Conservation (phyloP, 2,888 invertebrate species). For the Caenorhabditis japonica region DNA sequence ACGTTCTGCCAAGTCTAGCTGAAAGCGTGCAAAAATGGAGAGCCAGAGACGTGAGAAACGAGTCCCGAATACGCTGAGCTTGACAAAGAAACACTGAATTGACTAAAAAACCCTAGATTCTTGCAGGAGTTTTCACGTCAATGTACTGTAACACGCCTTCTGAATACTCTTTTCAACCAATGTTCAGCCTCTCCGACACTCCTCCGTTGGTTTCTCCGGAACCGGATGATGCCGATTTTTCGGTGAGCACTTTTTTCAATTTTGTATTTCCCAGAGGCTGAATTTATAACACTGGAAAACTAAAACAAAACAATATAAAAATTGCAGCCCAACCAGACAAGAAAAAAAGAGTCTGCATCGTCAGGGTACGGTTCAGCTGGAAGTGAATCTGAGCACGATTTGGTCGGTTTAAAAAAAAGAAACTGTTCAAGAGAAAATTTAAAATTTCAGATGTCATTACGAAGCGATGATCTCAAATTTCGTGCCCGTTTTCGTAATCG, state of each 20-base stretch:
- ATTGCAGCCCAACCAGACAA: constrained; percentile 40
- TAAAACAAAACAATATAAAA: background rate
- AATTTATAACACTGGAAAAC: background rate
- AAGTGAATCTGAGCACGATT: constrained; percentile 54
- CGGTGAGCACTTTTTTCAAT: constrained; percentile 6
- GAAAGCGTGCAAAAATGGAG: too few relatives aligned
- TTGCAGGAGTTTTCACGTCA: constrained; percentile 51
- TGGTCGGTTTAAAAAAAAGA: constrained; percentile 24
- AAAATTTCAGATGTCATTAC: constrained; percentile 45
- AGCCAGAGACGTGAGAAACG: too few relatives aligned
- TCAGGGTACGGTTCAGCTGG: constrained; percentile 61
- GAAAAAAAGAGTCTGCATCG: constrained; percentile 57
- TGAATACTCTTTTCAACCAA: constrained; percentile 50
- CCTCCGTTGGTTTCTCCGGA: constrained; percentile 50
- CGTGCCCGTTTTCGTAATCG: constrained; percentile 30
- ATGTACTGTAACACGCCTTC: constrained; percentile 47
- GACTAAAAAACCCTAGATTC: too few relatives aligned
- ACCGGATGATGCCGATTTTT: constrained; percentile 33
- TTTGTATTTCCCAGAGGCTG: too few relatives aligned
- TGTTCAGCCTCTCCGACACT: constrained; percentile 46
- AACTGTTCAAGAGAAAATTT: background rate
- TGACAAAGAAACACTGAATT: too few relatives aligned
- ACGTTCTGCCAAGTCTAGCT: too few relatives aligned
- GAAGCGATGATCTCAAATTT: constrained; percentile 49
- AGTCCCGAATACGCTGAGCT: too few relatives aligned